Base-by-base conservation (phyloP, 2,113 vertebrate species). In the Tachysurus vachellii region DNA sequence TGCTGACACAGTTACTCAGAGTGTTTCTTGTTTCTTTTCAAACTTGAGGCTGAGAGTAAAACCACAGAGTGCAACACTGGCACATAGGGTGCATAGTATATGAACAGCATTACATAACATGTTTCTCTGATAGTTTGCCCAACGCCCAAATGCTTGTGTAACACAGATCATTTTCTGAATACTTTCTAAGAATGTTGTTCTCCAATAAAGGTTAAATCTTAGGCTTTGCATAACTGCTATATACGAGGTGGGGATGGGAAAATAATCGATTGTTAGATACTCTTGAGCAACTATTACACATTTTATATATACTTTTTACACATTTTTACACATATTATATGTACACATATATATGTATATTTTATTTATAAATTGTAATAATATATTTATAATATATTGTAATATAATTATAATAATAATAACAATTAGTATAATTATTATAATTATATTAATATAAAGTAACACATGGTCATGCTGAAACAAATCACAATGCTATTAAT, bases 121-220 rank as follows among this genome's bases (percentile, higher is more conserved):
- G 16, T 0, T 61, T 81, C 56, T 81, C 79, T 81, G 79, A 81
- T 81, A 81, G 31, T 81, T 61, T 81, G 79, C 56, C 54, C 79
- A 80, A 59, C 19, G 28, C 76, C 77, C 54, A 80, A 80, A 56
- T 57, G 56, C 79, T 81, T 81, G 79, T 56, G 79, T 81, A 81
- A 81, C 79, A 81, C 28, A 36, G 54, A 44, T 81, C 31, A 14
- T 31, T 81, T 80, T 80, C 53, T 56, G 14, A 57, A 57, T 17
- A 56, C 17, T 80, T 81, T 61, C 56, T 81, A 81, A 61, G 56
- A 81, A 81, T 36, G 10, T 61, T 81, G 56, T 14, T 81, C 75
- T 77, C 56, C 12, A 44, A 59, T 26, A 81, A 81, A 61, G 31
- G 79, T 59, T 81, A 61, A 81, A 81, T 44, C 56, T 61, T 31